Evolutionary conservation across 35 echinoderm and acorn worm genomes (phyloP).

Genomic region (Diadema setosum): DNA sequence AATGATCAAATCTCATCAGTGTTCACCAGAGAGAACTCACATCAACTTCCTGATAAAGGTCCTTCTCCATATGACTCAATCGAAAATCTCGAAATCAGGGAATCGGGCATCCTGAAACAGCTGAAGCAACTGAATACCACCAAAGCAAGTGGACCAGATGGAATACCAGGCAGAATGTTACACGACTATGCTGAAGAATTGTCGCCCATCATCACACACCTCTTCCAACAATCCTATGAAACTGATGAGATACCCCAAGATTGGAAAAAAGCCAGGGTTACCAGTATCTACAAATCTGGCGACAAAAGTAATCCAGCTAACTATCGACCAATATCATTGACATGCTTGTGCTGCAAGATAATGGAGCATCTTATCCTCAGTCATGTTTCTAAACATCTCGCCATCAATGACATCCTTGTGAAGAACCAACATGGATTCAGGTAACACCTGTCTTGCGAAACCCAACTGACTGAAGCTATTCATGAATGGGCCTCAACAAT

Average conservation of each 20-base stretch:
- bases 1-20: constrained; percentile 12
- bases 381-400: constrained; percentile 13
- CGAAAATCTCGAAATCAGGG: neutral
- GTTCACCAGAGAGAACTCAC: neutral
- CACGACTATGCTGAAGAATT: neutral
- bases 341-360: constrained; percentile 36
- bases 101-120: neutral
- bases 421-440: constrained; percentile 41
- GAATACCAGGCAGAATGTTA: neutral
- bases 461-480: constrained; percentile 18
- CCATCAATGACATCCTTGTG: constrained; percentile 3
- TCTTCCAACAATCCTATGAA: constrained; percentile 20
- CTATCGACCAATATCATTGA: constrained; percentile 38
- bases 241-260: neutral
- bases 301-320: constrained; percentile 27
- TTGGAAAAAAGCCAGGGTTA: constrained; percentile 25
- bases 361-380: constrained; percentile 34
- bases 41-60: neutral
- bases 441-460: constrained; percentile 21
- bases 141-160: constrained; percentile 27
- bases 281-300: constrained; percentile 23
- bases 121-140: neutral
- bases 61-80: neutral
- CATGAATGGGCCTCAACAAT: neutral
- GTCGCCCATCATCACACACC: neutral